These are phyloP conservation scores for Rostratula benghalensis DNA, from an alignment of 2,113 vertebrate genomes.

Conservation along the genomic window DNA sequence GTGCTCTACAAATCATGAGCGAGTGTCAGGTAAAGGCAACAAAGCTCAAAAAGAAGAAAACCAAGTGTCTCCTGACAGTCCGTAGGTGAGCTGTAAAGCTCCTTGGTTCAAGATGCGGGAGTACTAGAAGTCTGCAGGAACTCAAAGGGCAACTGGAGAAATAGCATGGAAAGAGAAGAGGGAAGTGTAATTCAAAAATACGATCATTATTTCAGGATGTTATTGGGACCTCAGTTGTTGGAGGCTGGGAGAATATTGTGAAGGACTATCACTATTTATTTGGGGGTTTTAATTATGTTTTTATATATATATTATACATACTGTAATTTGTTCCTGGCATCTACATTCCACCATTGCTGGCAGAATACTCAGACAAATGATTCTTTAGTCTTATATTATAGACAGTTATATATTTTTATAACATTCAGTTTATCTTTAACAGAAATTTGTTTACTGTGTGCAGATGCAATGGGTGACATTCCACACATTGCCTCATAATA, in stretches of 20 bases:
- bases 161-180: background rate
- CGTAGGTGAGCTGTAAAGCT: background rate
- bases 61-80: background rate
- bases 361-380: background rate
- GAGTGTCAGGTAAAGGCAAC: background rate
- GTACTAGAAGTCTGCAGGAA: background rate
- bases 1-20: background rate
- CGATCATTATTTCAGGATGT: background rate
- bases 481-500: background rate
- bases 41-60: background rate
- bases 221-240: background rate
- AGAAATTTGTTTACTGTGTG: background rate
- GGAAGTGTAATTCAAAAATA: background rate
- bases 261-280: background rate
- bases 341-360: background rate
- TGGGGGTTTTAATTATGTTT: background rate
- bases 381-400: background rate
- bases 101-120: background rate
- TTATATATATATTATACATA: background rate
- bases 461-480: background rate
- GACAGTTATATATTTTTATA: background rate
- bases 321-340: background rate
- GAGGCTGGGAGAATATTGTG: background rate
- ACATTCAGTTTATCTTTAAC: background rate
- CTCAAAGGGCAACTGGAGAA: background rate